These are phyloP conservation scores for Margarornis squamiger DNA, from an alignment of 2,797 vertebrate species.

Conservation along the genomic window DNA sequence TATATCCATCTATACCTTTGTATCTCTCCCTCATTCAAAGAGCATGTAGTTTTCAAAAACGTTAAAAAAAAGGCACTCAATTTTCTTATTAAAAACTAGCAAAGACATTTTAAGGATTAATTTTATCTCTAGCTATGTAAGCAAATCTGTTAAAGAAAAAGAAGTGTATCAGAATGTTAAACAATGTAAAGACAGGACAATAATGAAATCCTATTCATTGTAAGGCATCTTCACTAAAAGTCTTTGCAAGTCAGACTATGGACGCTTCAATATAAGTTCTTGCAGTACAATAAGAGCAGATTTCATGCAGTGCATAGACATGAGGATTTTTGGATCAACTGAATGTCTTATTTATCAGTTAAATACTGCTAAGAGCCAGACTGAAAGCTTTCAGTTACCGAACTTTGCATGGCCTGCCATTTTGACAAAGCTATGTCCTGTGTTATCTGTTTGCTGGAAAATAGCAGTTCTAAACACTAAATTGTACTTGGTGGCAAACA, in stretches of 20 bases:
- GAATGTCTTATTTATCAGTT: not conserved
- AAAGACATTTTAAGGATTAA: not conserved
- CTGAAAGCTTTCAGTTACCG: not conserved
- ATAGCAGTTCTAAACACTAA: not conserved
- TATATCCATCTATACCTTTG: not conserved
- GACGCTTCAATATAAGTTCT: not conserved
- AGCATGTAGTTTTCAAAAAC: not conserved
- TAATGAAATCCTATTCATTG: fast-evolving
- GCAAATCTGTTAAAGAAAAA: not conserved
- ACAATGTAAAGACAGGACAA: not conserved
- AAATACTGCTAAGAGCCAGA: not conserved
- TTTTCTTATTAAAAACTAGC: not conserved
- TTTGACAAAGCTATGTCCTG: not conserved
- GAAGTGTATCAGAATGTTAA: not conserved
- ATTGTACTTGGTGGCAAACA: not conserved
- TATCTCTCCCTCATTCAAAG: not conserved
- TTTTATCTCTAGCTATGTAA: not conserved
- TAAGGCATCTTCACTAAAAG: not conserved
- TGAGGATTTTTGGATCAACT: not conserved
- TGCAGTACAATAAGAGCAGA: not conserved
- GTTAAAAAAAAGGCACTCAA: not conserved
- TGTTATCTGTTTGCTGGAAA: not conserved
- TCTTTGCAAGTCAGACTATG: not conserved
- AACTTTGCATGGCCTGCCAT: not conserved
- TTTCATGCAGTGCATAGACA: not conserved